Base-by-base conservation (phyloP, 2,888 invertebrate species). In the Brachylomia viminalis region DNA sequence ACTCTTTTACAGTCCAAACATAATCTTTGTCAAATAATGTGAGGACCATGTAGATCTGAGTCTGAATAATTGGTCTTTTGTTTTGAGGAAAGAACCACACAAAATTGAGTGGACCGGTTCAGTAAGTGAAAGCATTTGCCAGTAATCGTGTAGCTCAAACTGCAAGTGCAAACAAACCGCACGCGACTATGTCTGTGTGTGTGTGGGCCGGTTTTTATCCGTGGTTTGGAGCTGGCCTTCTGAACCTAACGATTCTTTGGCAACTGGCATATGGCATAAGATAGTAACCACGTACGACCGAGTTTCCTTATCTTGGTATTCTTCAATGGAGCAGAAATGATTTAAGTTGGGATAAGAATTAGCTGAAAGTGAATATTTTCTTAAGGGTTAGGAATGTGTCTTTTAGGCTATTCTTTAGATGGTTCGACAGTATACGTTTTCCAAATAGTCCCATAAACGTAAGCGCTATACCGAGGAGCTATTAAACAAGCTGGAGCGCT, bases 271-370 rank as follows among this genome's bases (percentile, higher is more conserved):
- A 65, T 15, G 42, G 23, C 30, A 30, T 67, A 47, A 33, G 58
- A 79, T 54, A 79, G n/a, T 62, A 11, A 58, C 66, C 66, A 68
- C 64, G 71, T 76, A 68, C 54, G 73, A 49, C 76, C 64, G 49
- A 80, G 65, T 69, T 72, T 71, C 52, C 38, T 65, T 72, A 82
- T 85, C 77, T 47, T 38, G 52, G 27, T 33, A 58, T 61, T 71
- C 45, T 76, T 75, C 47, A 71, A 82, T 75, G 82, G 38, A 64
- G 62, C 30, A 68, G 62, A 81, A 67, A 68, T 75, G 56, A 77
- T 85, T 45, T 68, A 83, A 66, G 45, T 83, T 38, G 17, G 20
- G 27, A 58, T n/a, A 66, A 62, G 49, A 77, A 56, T 68, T 47
- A 33, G 27, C 33, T 52, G 58, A 62, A 38, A 49, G 20, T 30